These are phyloP conservation scores for Ophiothrix spiculata DNA, from an alignment of 35 echinoderm and acorn worm genomes.

Conservation along the genomic window DNA sequence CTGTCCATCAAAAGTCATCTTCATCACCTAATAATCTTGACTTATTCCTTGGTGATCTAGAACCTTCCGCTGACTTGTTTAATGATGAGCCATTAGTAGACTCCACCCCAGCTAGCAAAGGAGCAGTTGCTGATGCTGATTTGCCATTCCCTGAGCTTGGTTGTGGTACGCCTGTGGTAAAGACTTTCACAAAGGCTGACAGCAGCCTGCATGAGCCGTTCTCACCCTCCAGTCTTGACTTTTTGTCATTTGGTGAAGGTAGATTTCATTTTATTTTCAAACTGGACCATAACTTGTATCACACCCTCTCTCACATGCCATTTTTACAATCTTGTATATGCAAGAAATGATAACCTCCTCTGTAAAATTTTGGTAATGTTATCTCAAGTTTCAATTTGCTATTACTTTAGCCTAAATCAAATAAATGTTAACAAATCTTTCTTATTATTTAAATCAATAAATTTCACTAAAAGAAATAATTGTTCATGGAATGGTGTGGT, in stretches of 20 bases:
- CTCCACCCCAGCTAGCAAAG: background rate
- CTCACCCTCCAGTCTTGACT: background rate
- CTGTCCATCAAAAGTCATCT: background rate
- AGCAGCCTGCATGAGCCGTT: background rate
- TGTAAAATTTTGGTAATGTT: no score
- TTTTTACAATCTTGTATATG: no score
- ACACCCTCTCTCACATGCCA: no score
- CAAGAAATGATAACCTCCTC: no score
- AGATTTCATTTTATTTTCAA: no score
- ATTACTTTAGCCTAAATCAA: no score
- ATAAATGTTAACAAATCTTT: no score
- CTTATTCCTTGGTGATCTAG: conserved; percentile 1
- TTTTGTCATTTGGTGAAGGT: background rate
- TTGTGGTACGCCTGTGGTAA: background rate
- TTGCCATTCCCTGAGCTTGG: conserved; percentile 1
- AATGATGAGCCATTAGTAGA: background rate
- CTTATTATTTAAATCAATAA: no score
- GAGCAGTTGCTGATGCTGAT: background rate
- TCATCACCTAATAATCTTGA: conserved; percentile 10
- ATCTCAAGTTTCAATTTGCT: no score
- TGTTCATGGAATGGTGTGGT: no score
- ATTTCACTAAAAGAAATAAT: no score
- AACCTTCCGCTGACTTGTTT: background rate
- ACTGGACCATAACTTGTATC: no score
- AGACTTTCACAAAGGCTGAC: background rate